phyloP scores from a whole-genome alignment of 2,888 invertebrate species.

The Eristalis intricaria region DNA sequence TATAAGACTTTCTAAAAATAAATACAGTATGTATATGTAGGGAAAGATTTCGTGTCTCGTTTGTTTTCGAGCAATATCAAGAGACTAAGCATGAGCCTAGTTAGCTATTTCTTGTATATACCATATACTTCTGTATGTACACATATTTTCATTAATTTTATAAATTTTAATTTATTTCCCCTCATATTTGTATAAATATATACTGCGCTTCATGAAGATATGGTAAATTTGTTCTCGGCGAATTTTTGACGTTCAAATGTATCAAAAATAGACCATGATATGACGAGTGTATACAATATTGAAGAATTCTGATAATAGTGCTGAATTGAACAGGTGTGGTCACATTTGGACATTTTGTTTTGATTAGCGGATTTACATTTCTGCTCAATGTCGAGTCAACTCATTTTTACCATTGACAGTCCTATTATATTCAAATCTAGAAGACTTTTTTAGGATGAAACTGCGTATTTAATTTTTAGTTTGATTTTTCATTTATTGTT shows the following conservation, averaged over 20 bases:
- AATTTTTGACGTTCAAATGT: background rate
- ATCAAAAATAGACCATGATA: background rate
- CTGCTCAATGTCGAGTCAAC: too few relatives aligned
- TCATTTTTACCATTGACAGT: too few relatives aligned
- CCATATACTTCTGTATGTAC: background rate
- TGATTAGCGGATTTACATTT: too few relatives aligned
- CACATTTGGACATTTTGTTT: background rate
- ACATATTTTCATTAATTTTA: background rate
- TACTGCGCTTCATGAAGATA: background rate
- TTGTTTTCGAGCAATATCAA: background rate
- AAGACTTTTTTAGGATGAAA: too few relatives aligned
- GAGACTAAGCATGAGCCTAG: background rate
- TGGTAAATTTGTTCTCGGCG: background rate
- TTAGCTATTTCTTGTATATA: background rate
- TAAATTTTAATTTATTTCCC: background rate
- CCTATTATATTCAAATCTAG: too few relatives aligned
- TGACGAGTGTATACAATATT: background rate
- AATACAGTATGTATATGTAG: background rate
- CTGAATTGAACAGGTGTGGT: background rate
- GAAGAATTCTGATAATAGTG: background rate
- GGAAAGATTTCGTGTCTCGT: background rate
- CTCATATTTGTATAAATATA: background rate
- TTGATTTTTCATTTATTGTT: too few relatives aligned
- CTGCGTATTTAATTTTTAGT: too few relatives aligned
- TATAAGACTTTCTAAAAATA: conserved; percentile 1